A percentile compares a stretch with the other conserved stretches of the same genome.
phyloP scores from a whole-genome alignment of 2,888 invertebrate species.

The Heliconius ethilla region DNA sequence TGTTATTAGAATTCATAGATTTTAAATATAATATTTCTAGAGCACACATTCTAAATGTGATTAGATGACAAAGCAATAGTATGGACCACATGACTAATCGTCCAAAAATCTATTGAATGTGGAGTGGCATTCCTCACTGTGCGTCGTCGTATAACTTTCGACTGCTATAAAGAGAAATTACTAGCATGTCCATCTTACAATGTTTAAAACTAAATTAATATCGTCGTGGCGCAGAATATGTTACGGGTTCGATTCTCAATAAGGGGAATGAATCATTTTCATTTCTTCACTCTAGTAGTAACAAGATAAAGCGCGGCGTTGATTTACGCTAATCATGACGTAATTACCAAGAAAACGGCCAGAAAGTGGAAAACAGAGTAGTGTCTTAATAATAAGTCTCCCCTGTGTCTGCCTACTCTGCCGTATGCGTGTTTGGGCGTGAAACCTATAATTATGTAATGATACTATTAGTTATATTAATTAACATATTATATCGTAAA shows the following conservation, averaged over 20 bases:
- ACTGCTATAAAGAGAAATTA: neutral
- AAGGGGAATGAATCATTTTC: neutral
- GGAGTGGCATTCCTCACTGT: slow-evolving; percentile 1
- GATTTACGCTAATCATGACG: neutral
- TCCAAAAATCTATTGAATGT: slow-evolving; percentile 16
- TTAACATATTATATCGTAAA: neutral
- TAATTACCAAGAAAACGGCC: neutral
- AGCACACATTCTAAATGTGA: neutral
- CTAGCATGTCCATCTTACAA: neutral
- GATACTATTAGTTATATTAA: neutral
- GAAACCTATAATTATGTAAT: neutral
- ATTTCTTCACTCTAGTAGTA: neutral
- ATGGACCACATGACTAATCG: slow-evolving; percentile 14
- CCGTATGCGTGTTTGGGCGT: neutral
- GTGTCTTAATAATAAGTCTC: neutral
- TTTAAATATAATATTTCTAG: neutral
- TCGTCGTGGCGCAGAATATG: no score
- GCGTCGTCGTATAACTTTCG: neutral
- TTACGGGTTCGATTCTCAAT: neutral
- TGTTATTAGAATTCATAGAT: neutral
- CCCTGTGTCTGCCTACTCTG: neutral
- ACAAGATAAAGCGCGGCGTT: neutral
- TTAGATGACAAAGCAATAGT: slow-evolving; percentile 8
- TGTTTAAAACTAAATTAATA: no score
- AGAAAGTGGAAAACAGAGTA: neutral